Evolutionary conservation across 2,888 invertebrate species (phyloP).

Genomic region (Horisme vitalbata): DNA sequence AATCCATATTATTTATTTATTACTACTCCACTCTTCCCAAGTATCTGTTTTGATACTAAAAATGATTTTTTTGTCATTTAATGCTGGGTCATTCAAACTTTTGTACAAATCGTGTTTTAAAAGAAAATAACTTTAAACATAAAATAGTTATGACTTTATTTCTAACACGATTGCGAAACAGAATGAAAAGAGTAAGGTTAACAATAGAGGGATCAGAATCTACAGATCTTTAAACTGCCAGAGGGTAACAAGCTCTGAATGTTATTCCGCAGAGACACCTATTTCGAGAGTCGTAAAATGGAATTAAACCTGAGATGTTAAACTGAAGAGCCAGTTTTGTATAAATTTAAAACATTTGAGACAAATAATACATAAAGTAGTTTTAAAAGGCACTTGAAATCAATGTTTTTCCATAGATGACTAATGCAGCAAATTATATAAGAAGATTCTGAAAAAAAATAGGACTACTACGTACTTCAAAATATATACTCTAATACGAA

Average conservation of each 20-base stretch:
- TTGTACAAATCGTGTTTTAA: too few species aligned
- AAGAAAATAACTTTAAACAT: neutral
- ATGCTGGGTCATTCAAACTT: too few species aligned
- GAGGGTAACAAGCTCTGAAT: constrained; percentile 9
- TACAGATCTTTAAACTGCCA: neutral
- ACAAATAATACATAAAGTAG: neutral
- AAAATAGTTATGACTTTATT: too few species aligned
- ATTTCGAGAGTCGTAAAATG: constrained; percentile 16
- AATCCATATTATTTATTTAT: too few species aligned
- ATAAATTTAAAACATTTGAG: neutral
- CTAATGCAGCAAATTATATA: neutral
- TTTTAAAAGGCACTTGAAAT: neutral
- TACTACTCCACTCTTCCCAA: too few species aligned
- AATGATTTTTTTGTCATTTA: too few species aligned
- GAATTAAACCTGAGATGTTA: constrained; percentile 17
- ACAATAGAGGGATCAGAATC: neutral
- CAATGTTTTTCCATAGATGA: neutral
- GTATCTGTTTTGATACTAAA: too few species aligned
- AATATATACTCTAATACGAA: too few species aligned
- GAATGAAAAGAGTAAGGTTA: neutral
- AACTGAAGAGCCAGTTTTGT: constrained; percentile 1
- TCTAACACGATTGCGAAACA: neutral
- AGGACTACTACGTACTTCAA: too few species aligned
- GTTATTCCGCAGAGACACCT: constrained; percentile 14
- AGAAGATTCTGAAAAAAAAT: too few species aligned